phyloP scores from a whole-genome alignment of 1,140 invertebrate species.

The Drosophila oshimai region DNA sequence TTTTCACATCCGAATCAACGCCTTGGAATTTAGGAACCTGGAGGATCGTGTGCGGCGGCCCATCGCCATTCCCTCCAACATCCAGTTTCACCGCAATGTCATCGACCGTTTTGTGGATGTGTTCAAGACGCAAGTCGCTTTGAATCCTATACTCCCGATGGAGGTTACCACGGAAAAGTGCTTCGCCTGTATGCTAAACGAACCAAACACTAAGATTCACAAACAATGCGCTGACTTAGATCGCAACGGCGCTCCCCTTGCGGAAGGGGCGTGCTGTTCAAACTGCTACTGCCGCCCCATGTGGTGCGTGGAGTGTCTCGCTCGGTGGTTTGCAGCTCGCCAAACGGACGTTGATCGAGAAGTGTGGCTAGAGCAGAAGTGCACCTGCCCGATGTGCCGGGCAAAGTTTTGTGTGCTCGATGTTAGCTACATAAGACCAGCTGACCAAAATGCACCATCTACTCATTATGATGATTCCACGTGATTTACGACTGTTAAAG shows the following conservation, averaged over 20 bases:
- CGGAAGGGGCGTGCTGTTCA: slow-evolving; percentile 83
- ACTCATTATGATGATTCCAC: slow-evolving; percentile 12
- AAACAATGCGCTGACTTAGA: slow-evolving; percentile 86
- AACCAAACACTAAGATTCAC: slow-evolving; percentile 91
- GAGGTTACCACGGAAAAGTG: slow-evolving; percentile 90
- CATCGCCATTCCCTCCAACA: slow-evolving; percentile 89
- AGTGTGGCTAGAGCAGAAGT: slow-evolving; percentile 92
- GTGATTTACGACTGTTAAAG: slow-evolving; percentile 41
- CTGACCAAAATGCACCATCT: not conserved
- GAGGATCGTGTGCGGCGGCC: slow-evolving; percentile 89
- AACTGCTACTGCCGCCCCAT: slow-evolving; percentile 89
- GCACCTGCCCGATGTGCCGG: slow-evolving; percentile 94
- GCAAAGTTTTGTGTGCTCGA: slow-evolving; percentile 94
- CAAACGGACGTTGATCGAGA: slow-evolving; percentile 89
- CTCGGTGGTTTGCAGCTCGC: slow-evolving; percentile 93
- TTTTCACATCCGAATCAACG: slow-evolving; percentile 90
- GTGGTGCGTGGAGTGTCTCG: slow-evolving; percentile 95
- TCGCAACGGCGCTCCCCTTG: slow-evolving; percentile 61
- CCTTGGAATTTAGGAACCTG: slow-evolving; percentile 90
- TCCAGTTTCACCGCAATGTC: slow-evolving; percentile 90
- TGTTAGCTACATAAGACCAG: slow-evolving; percentile 84
- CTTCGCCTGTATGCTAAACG: slow-evolving; percentile 93
- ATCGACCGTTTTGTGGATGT: slow-evolving; percentile 92
- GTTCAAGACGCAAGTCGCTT: slow-evolving; percentile 89
- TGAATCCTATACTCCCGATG: slow-evolving; percentile 88